Base-by-base conservation (phyloP, 1,140 invertebrate genomes). In the Euura lappo region DNA sequence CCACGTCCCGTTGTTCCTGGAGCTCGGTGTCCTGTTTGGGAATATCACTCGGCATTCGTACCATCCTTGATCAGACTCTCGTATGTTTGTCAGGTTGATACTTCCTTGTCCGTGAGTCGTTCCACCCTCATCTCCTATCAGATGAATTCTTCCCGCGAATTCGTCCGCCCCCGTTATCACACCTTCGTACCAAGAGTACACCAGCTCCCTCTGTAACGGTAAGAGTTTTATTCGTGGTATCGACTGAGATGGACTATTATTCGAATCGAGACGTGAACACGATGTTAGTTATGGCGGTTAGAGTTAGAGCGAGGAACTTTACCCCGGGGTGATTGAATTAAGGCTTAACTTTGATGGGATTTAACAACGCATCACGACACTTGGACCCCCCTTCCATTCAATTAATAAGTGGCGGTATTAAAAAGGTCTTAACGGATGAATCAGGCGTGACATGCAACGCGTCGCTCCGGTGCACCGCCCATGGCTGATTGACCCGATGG, bases 31-130 rank as follows among this genome's bases (percentile, higher is more conserved):
- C 74, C 96, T 91, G 84, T 97, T 97, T 45, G 97, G 94, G 84
- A 97, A 97, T 76, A 93, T 91, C 10, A 98, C 92, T 80, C 91
- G 91, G 85, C 97, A 98, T 86, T 97, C 94, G 86, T 97, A 98
- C 92, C 95, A 96, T 70, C 96, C 97, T 77, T 94, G 92, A 86
- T 98, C 96, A 51, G 93, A 92, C 83, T 97, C 95, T 72, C 94
- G 90, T 76, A 98, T 95, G 68, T 93, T 92, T n/a, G 95, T 96
- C 69, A 98, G 88, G 86, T 97, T 97, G 79, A 97, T 92, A 76
- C 95, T 95, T 51, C 95, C 96, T 76, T 91, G 90, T 71, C 95
- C 95, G 68, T 90, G 92, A 3, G 89, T 89, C 1, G 81, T 80
- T 13, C 81, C 78, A 11, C 85, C 78, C 10, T 83, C 81, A 45